Percentiles rank a stretch among this genome's conserved stretches.
phyloP scores from a whole-genome alignment of 2,888 invertebrate species.

The Erynnis tages region DNA sequence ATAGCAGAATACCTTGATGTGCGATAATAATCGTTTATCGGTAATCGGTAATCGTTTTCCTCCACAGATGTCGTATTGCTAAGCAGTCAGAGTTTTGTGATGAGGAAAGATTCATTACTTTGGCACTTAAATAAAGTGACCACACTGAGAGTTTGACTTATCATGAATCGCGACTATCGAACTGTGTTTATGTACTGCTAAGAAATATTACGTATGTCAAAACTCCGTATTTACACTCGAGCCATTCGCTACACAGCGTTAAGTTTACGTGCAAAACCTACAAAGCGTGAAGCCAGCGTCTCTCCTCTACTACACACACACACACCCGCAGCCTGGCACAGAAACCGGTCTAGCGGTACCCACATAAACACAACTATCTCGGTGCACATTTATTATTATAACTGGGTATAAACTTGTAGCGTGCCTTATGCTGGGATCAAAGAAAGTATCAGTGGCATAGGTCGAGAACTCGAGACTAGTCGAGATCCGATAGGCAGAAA shows the following conservation, averaged over 20 bases:
- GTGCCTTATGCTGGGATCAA: slow-evolving; percentile 41
- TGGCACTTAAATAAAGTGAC: no score
- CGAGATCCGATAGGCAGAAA: no score
- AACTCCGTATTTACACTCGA: background rate
- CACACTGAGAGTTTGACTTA: no score
- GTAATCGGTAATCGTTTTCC: no score
- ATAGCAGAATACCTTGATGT: no score
- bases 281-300: slow-evolving; percentile 4
- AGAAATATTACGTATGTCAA: no score
- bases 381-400: background rate
- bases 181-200: no score
- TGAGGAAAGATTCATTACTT: no score
- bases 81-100: no score
- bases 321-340: slow-evolving; percentile 10
- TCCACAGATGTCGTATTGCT: no score
- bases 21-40: no score
- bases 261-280: slow-evolving; percentile 16
- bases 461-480: slow-evolving; percentile 48
- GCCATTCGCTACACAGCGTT: background rate
- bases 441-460: slow-evolving; percentile 71
- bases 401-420: background rate
- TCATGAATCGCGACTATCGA: no score
- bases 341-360: slow-evolving; percentile 38
- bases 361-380: slow-evolving; percentile 33
- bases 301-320: background rate